Base-by-base conservation (phyloP, 1,140 invertebrate species). In the Diorhabda elongata region DNA sequence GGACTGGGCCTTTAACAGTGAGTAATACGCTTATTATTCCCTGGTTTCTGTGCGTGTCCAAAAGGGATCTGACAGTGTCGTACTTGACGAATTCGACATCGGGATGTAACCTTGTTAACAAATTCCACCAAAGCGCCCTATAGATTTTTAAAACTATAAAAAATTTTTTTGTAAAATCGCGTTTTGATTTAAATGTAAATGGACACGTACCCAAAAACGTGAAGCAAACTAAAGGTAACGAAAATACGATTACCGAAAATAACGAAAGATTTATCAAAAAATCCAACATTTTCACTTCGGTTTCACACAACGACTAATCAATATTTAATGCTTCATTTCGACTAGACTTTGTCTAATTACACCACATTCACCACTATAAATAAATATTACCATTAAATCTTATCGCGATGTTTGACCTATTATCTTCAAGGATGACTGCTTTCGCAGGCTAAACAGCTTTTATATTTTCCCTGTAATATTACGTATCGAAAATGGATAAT, bases 11-110 rank as follows among this genome's bases (percentile, higher is more conserved):
- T 79, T 86, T 86, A 4, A 90, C 81, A 64, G 83, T 83, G 4
- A 91, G 80, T 3, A 91, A 78, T 3, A 90, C 86, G 73, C 89
- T 86, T 70, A 90, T 85, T 62, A 91, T 87, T 11, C 89, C 89
- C 67, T 89, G 88, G 75, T 91, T 91, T 69, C 88, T 80, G 9
- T 85, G 84, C 0, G 89, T 90, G 76, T 91, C 89, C 8, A 90
- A 83, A 6, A 90, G 79, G 0, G 87, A 86, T 11, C 89, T 83
- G 4, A 90, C 84, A 9, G 89, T 89, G 57, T 86, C 86, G 0
- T 84, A 85, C 69, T 83, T 82, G 44, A 90, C 85, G 75, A 91
- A 90, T 69, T 88, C 85, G 43, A 89, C 74, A 26, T 85, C 75
- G 6, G 78, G 78, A 69, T 79, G 74, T 9, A 79, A 63, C 41